Evolutionary conservation across 2,888 invertebrate species (phyloP).

Genomic region (Epinotia brunnichana): DNA sequence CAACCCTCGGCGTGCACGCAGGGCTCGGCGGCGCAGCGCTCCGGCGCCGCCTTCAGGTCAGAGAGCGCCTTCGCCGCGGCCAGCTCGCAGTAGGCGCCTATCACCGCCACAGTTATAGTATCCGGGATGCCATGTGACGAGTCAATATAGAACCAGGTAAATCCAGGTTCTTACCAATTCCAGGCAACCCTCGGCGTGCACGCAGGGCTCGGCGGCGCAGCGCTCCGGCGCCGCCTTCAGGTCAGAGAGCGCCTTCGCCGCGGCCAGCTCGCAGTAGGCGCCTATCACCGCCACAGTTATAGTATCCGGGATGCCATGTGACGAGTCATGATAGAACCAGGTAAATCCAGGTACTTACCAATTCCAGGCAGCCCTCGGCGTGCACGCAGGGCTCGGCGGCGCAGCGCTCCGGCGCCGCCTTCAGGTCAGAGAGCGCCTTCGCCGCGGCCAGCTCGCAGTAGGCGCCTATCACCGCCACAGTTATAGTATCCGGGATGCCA

Average conservation of each 20-base stretch:
- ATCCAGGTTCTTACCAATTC: slow-evolving; percentile 84
- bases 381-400: slow-evolving; percentile 84
- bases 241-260: slow-evolving; percentile 73
- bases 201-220: slow-evolving; percentile 84
- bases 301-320: slow-evolving; percentile 69
- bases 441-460: slow-evolving; percentile 81
- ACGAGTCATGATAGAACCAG: too few relatives aligned
- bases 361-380: slow-evolving; percentile 85
- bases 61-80: too few relatives aligned
- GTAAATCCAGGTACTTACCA: slow-evolving; percentile 78
- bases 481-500: slow-evolving; percentile 75
- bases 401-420: slow-evolving; percentile 74
- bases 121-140: too few relatives aligned
- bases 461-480: slow-evolving; percentile 65
- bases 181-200: slow-evolving; percentile 84
- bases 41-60: too few relatives aligned
- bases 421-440: slow-evolving; percentile 73
- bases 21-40: too few relatives aligned
- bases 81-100: too few relatives aligned
- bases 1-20: too few relatives aligned
- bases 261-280: slow-evolving; percentile 81
- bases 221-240: slow-evolving; percentile 67
- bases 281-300: slow-evolving; percentile 61
- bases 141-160: too few relatives aligned
- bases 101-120: too few relatives aligned